These are phyloP conservation scores for Galerucella pusilla DNA, from an alignment of 2,888 invertebrate species.

Conservation along the genomic window DNA sequence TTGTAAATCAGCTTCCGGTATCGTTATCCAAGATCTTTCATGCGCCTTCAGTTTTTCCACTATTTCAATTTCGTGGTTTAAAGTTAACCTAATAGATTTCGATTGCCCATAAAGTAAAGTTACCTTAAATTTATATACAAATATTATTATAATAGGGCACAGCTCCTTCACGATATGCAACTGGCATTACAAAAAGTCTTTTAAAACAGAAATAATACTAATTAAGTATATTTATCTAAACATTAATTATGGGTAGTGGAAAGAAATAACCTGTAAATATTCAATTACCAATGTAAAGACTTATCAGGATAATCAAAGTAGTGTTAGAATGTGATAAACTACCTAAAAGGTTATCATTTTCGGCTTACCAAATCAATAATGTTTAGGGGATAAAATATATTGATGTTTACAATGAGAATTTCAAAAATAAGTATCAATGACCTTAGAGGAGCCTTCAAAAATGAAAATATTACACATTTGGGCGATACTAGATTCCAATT, in stretches of 20 bases:
- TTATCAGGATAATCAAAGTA: background rate
- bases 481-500: too few species aligned
- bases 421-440: background rate
- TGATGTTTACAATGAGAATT: background rate
- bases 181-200: too few species aligned
- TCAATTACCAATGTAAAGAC: too few species aligned
- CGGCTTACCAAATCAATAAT: background rate
- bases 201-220: background rate
- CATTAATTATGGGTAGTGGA: too few species aligned
- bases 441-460: background rate
- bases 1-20: conserved; percentile 74
- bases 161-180: too few species aligned
- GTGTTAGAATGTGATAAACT: conserved; percentile 1
- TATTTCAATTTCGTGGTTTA: conserved; percentile 77
- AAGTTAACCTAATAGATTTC: conserved; percentile 72
- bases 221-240: background rate
- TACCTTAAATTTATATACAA: conserved; percentile 61
- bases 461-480: too few species aligned
- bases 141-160: background rate
- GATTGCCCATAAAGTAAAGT: conserved; percentile 71
- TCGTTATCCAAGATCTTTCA: conserved; percentile 74
- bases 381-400: background rate
- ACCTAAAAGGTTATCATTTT: conserved; percentile 1
- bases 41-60: conserved; percentile 78
- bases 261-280: too few species aligned